These are phyloP conservation scores for Leistus spinibarbis DNA, from an alignment of 2,888 invertebrate genomes.

Conservation along the genomic window DNA sequence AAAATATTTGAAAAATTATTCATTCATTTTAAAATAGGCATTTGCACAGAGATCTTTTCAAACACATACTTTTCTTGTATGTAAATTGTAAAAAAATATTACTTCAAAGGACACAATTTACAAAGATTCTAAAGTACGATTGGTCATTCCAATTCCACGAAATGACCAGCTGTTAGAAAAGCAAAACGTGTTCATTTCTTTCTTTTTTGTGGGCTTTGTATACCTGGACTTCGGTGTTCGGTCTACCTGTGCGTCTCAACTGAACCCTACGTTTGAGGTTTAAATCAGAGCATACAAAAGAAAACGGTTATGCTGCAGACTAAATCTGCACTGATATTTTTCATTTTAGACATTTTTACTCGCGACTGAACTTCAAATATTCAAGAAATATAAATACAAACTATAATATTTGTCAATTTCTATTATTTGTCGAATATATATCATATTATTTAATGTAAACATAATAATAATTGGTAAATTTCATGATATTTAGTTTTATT, in stretches of 20 bases:
- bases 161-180: conserved; percentile 28
- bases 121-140: neutral
- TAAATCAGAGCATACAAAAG: conserved; percentile 13
- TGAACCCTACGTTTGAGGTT: neutral
- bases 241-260: conserved; percentile 12
- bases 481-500: no score
- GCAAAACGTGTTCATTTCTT: conserved; percentile 21
- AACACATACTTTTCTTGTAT: neutral
- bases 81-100: neutral
- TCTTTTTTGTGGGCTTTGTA: conserved; percentile 9
- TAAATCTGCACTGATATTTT: neutral
- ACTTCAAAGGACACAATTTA: neutral
- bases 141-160: conserved; percentile 15
- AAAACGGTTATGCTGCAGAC: neutral
- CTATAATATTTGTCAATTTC: no score
- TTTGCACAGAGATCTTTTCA: no score
- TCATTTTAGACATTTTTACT: neutral
- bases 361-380: no score
- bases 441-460: no score
- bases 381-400: no score
- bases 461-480: no score
- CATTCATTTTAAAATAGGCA: no score
- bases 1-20: no score
- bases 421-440: no score
- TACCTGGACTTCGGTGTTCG: conserved; percentile 9